These are phyloP conservation scores for Cairina moschata DNA, from an alignment of 2,113 vertebrate genomes.

Conservation along the genomic window DNA sequence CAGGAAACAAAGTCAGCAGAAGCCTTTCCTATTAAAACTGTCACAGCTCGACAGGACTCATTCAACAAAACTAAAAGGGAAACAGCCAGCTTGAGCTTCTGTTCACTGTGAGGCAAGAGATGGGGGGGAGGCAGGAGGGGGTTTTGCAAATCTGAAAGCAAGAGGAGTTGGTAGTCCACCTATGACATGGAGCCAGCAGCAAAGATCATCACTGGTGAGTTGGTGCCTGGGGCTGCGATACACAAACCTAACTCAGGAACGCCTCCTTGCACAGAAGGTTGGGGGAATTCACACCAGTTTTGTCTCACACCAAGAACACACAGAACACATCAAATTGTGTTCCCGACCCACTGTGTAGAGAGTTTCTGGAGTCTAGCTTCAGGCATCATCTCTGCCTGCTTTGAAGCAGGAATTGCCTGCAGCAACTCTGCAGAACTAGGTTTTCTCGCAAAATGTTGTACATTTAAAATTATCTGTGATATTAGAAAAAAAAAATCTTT, in stretches of 20 bases:
- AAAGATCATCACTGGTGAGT: rapidly evolving
- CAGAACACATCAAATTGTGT: rapidly evolving
- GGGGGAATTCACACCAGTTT: not conserved
- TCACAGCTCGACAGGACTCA: not conserved
- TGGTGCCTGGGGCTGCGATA: not conserved
- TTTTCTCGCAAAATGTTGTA: not conserved
- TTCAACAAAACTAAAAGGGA: not conserved
- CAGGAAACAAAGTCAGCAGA: not conserved
- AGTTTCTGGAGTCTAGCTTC: not conserved
- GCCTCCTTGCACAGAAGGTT: not conserved
- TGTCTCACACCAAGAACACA: not conserved
- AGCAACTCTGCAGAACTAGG: not conserved
- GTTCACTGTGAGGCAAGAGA: not conserved
- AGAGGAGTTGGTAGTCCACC: not conserved
- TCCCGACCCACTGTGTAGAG: not conserved
- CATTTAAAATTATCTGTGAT: not conserved
- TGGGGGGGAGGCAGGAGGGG: not conserved
- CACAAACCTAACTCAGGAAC: not conserved
- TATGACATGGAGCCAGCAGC: not conserved
- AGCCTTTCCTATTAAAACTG: not conserved
- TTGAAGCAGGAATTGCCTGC: not conserved
- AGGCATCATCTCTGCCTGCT: not conserved
- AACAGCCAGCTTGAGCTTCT: not conserved
- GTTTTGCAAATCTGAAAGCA: not conserved
- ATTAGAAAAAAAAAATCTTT: not conserved